These are phyloP conservation scores for Ctenoplectra terminalis DNA, from an alignment of 1,140 invertebrate genomes.

Conservation along the genomic window DNA sequence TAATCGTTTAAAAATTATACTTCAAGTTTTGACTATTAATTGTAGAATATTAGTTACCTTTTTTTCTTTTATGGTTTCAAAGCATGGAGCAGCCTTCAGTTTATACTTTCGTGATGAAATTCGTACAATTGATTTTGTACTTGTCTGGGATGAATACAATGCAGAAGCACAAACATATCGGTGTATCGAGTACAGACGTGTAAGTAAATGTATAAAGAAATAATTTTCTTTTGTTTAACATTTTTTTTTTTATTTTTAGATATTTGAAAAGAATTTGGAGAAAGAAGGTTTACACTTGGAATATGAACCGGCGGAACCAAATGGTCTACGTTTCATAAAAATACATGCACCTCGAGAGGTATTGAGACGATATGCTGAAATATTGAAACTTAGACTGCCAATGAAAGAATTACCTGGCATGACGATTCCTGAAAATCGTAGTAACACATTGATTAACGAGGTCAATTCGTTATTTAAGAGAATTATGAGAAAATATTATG, in stretches of 20 bases:
- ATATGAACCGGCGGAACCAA: conserved; percentile 84
- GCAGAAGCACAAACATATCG: conserved; percentile 71
- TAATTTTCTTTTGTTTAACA: neutral
- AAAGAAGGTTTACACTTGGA: conserved; percentile 88
- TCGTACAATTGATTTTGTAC: conserved; percentile 89
- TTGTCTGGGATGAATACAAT: conserved; percentile 87
- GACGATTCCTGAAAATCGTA: conserved; percentile 84
- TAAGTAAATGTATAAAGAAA: conserved; percentile 49
- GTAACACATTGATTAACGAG: conserved; percentile 85
- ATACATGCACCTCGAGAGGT: conserved; percentile 94
- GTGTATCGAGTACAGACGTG: conserved; percentile 68
- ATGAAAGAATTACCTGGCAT: conserved; percentile 92
- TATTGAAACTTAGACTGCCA: conserved; percentile 96
- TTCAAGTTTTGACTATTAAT: neutral
- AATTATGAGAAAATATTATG: conserved; percentile 85
- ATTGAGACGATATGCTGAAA: conserved; percentile 94
- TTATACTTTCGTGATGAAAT: conserved; percentile 87
- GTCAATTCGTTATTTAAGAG: conserved; percentile 85
- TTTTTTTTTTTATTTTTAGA: conserved; percentile 62
- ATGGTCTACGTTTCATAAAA: conserved; percentile 88
- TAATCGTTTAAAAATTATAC: conserved; percentile 15
- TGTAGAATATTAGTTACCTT: neutral
- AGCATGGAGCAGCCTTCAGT: conserved; percentile 55
- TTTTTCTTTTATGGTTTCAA: conserved; percentile 37
- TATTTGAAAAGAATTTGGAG: conserved; percentile 88